phyloP scores from a whole-genome alignment of 2,113 vertebrate species.

The Gambusia affinis region DNA sequence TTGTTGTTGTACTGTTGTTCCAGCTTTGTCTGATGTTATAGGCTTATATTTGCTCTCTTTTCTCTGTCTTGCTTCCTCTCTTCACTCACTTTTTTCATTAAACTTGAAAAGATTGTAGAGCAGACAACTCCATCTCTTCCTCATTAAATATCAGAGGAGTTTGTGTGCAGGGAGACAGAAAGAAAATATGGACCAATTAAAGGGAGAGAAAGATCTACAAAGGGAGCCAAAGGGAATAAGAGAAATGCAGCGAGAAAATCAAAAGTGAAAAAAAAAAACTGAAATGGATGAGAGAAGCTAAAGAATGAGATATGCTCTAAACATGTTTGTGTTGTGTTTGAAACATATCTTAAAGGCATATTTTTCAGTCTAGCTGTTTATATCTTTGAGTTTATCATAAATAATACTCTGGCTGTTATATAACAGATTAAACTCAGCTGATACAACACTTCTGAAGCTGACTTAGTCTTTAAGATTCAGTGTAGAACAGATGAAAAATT shows the following conservation, averaged over 20 bases:
- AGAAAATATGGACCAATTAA: conserved; percentile 8
- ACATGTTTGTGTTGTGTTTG: neutral
- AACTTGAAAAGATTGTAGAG: conserved; percentile 55
- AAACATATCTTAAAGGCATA: neutral
- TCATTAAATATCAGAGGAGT: conserved; percentile 44
- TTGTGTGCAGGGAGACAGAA: conserved; percentile 20
- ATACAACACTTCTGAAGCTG: neutral
- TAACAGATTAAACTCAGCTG: neutral
- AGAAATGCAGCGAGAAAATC: conserved; percentile 18
- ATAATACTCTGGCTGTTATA: neutral
- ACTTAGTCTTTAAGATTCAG: neutral
- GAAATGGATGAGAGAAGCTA: neutral
- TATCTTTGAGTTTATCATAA: neutral
- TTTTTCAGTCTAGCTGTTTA: neutral
- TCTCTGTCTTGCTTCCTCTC: neutral
- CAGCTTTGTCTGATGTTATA: neutral
- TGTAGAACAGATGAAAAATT: neutral
- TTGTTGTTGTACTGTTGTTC: conserved; percentile 13
- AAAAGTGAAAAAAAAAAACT: conserved; percentile 1
- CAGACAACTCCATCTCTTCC: conserved; percentile 20
- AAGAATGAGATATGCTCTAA: neutral
- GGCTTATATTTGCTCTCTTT: neutral
- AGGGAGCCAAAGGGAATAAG: neutral
- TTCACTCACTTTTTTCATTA: conserved; percentile 42
- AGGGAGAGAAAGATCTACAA: neutral